Conservation (phyloP, 2,888 invertebrate genomes). For the Lamellibrachia satsuma region DNA sequence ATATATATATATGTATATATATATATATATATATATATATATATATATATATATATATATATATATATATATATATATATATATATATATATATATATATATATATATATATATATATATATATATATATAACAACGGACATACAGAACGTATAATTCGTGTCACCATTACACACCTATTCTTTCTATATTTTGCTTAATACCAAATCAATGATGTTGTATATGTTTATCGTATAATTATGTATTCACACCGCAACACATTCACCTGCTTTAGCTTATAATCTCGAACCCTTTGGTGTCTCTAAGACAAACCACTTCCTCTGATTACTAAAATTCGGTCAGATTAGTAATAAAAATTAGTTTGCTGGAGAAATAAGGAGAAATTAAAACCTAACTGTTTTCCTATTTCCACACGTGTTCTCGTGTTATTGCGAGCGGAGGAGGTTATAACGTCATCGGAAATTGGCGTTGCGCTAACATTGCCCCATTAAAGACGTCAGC, state of each 20-base stretch:
- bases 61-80: neutral
- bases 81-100: conserved; percentile 21
- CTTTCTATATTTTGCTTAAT: neutral
- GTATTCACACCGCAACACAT: neutral
- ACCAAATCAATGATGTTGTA: neutral
- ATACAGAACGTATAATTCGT: neutral
- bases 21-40: conserved; percentile 20
- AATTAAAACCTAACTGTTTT: neutral
- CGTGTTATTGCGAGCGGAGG: neutral
- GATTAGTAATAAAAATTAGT: neutral
- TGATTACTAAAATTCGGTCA: neutral
- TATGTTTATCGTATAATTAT: neutral
- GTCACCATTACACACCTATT: neutral
- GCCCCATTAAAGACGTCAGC: conserved; percentile 7
- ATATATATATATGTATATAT: neutral
- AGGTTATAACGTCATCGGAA: neutral
- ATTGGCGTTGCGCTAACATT: neutral
- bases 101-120: neutral
- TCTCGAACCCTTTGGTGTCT: neutral
- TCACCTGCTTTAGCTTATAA: too few species aligned
- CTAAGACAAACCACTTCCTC: neutral
- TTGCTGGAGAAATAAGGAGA: neutral
- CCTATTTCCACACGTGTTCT: neutral
- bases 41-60: too few species aligned
- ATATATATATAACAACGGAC: neutral